phyloP scores from a whole-genome alignment of 2,888 invertebrate genomes.

The Meliscaeva auricollis region DNA sequence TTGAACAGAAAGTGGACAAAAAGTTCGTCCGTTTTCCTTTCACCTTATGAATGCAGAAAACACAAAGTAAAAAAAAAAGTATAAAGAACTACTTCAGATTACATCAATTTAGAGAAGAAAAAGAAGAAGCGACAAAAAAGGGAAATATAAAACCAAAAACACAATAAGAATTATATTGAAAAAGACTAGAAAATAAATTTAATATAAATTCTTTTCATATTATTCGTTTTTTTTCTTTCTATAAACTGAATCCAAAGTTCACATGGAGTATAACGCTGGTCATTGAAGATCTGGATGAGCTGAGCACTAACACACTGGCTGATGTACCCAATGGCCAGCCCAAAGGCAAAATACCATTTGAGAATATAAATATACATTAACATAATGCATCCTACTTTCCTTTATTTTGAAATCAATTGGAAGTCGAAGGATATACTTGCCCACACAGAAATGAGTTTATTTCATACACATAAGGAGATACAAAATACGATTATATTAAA shows the following conservation, averaged over 20 bases:
- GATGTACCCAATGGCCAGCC: constrained; percentile 25
- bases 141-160: constrained; percentile 19
- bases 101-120: constrained; percentile 43
- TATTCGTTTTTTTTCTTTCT: no score
- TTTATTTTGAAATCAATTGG: constrained; percentile 63
- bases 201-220: constrained; percentile 72
- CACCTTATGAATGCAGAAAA: background rate
- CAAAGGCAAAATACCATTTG: constrained; percentile 54
- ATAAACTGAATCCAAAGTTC: constrained; percentile 58
- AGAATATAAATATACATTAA: constrained; percentile 47
- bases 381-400: constrained; percentile 61
- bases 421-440: constrained; percentile 46
- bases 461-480: constrained; percentile 17
- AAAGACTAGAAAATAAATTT: constrained; percentile 66
- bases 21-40: background rate
- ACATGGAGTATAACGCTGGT: constrained; percentile 43
- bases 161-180: constrained; percentile 68
- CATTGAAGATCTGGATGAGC: constrained; percentile 50
- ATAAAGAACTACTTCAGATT: constrained; percentile 50
- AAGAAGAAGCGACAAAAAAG: constrained; percentile 24
- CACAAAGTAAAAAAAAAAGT: constrained; percentile 8
- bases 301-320: background rate
- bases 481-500: constrained; percentile 19
- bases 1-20: constrained; percentile 7
- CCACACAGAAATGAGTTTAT: constrained; percentile 11